A percentile compares a stretch with the other conserved stretches of the same genome.
phyloP scores from a whole-genome alignment of 2,113 vertebrate species.

The Otolemur garnettii region DNA sequence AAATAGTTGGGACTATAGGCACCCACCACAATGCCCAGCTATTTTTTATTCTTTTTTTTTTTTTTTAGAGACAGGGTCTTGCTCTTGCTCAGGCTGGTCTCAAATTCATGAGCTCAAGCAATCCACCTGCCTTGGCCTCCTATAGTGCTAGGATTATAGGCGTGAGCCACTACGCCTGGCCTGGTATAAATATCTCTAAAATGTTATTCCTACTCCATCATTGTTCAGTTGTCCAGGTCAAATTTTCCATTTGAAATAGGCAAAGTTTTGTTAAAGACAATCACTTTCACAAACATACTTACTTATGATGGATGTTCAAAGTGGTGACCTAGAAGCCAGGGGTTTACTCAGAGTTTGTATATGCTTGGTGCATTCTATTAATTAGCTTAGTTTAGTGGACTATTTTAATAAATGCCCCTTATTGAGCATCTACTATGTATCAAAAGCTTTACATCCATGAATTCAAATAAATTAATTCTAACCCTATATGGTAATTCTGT shows the following conservation, averaged over 20 bases:
- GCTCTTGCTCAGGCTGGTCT: no score
- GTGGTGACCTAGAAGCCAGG: background rate
- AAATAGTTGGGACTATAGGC: no score
- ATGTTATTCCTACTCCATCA: background rate
- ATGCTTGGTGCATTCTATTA: background rate
- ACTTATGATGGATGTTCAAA: background rate
- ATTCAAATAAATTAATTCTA: constrained; percentile 6
- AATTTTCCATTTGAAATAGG: constrained; percentile 26
- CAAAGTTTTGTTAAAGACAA: constrained; percentile 40
- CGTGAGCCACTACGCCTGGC: no score
- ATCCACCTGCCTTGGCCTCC: no score
- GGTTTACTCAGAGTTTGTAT: background rate
- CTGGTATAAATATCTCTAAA: background rate
- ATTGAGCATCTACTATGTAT: background rate
- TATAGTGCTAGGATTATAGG: no score
- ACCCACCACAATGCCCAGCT: no score
- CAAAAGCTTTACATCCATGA: background rate
- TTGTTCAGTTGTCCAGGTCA: background rate
- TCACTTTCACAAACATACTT: constrained; percentile 41
- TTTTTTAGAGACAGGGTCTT: no score
- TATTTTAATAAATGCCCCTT: background rate
- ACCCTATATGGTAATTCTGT: background rate
- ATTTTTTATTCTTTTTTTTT: no score
- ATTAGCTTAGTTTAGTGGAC: background rate
- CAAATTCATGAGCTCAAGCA: no score